These are phyloP conservation scores for Horisme vitalbata DNA, from an alignment of 2,888 invertebrate genomes.

Conservation along the genomic window DNA sequence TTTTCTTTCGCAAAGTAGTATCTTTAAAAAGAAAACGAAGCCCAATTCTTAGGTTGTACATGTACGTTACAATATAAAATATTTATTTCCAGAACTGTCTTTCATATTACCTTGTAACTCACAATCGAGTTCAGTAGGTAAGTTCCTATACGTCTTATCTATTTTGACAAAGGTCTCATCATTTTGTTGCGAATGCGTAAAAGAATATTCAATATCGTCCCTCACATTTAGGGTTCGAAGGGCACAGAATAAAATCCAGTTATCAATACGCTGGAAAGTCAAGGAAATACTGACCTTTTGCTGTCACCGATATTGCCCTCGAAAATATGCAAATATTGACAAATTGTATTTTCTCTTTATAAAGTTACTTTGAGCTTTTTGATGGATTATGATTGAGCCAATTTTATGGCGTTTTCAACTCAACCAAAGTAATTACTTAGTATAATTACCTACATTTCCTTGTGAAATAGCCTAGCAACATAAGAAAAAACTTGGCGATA, in stretches of 20 bases:
- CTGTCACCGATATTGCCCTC: slow-evolving; percentile 46
- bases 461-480: too few relatives aligned
- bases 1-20: too few relatives aligned
- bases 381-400: slow-evolving; percentile 3
- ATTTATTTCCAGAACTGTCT: background rate
- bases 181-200: slow-evolving; percentile 22
- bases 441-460: background rate
- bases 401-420: background rate
- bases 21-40: too few relatives aligned
- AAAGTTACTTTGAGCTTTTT: slow-evolving; percentile 15
- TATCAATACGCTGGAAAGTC: slow-evolving; percentile 49
- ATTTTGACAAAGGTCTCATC: slow-evolving; percentile 20
- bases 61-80: too few relatives aligned
- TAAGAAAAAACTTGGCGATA: too few relatives aligned
- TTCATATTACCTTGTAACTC: too few relatives aligned
- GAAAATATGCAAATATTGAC: slow-evolving; percentile 57
- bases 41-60: too few relatives aligned
- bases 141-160: too few relatives aligned
- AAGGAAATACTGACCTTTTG: slow-evolving; percentile 62
- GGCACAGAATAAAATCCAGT: slow-evolving; percentile 8
- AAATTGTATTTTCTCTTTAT: slow-evolving; percentile 51
- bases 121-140: slow-evolving; percentile 1
- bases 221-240: slow-evolving; percentile 41
- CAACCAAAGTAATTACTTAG: too few relatives aligned
- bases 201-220: slow-evolving; percentile 44